These are phyloP conservation scores for Leptopilina myrica DNA, from an alignment of 2,888 invertebrate genomes.

Conservation along the genomic window DNA sequence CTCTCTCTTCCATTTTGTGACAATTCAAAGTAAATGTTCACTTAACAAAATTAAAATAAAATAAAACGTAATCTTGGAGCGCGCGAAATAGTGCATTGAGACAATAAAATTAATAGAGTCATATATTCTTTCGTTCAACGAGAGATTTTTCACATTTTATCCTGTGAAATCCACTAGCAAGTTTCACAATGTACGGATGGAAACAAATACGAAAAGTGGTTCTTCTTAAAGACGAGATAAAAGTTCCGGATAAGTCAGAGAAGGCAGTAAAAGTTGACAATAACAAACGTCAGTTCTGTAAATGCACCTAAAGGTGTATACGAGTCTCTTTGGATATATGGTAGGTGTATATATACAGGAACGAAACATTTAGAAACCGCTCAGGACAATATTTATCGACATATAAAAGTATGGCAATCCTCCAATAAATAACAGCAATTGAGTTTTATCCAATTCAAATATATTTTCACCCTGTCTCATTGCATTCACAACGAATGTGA, in stretches of 20 bases:
- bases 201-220: slow-evolving; percentile 10
- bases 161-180: neutral
- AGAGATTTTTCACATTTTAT: neutral
- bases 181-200: neutral
- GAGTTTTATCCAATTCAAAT: too few relatives aligned
- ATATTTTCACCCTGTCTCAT: too few relatives aligned
- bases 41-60: neutral
- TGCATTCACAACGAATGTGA: too few relatives aligned
- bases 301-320: slow-evolving; percentile 7
- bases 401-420: neutral
- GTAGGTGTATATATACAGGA: too few relatives aligned
- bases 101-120: slow-evolving; percentile 2
- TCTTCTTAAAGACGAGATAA: slow-evolving; percentile 16
- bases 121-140: neutral
- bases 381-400: neutral
- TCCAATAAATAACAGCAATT: neutral
- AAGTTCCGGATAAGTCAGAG: slow-evolving; percentile 25
- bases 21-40: neutral
- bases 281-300: slow-evolving; percentile 6
- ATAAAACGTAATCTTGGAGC: neutral
- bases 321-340: neutral
- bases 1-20: neutral
- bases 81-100: neutral
- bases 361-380: slow-evolving; percentile 19
- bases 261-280: slow-evolving; percentile 29